phyloP scores from a whole-genome alignment of 2,797 vertebrate genomes.

The Rhinatrema bivittatum region DNA sequence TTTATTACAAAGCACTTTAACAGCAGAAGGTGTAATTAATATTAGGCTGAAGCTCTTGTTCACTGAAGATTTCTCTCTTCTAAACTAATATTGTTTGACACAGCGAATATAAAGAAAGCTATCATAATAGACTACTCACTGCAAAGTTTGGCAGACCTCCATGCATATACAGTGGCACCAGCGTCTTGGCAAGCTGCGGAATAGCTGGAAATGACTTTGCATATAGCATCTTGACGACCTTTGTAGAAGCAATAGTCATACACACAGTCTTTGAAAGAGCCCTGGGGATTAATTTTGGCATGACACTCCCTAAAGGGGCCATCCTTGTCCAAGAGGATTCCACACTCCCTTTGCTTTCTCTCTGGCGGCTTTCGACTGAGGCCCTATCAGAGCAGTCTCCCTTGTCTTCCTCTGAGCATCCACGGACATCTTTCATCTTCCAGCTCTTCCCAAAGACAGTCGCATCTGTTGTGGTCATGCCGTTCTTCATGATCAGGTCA shows the following conservation, averaged over 20 bases:
- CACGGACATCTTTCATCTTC: conserved; percentile 20
- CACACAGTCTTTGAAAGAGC: conserved; percentile 22
- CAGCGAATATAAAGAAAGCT: no score
- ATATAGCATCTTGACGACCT: background rate
- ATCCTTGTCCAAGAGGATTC: conserved; percentile 1
- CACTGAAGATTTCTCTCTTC: no score
- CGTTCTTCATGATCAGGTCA: conserved; percentile 35
- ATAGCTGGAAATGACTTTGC: conserved; percentile 10
- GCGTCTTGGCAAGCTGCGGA: conserved; percentile 20
- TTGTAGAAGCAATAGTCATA: conserved; percentile 11
- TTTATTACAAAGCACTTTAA: no score
- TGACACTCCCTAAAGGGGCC: conserved; percentile 21
- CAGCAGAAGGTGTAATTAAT: no score
- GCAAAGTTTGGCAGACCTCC: conserved; percentile 46
- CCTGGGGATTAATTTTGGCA: background rate
- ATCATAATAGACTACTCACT: conserved; percentile 41
- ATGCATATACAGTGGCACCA: conserved; percentile 3
- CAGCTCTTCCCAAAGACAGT: conserved; percentile 47
- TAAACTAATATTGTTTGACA: no score
- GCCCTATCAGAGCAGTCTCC: background rate
- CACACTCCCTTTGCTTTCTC: conserved; percentile 18
- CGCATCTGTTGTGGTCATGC: conserved; percentile 10
- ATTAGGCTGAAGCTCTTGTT: no score
- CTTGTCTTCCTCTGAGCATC: background rate
- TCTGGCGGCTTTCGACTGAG: background rate